Conservation (phyloP, 2,888 invertebrate species). For the Parnassius glacialis region DNA sequence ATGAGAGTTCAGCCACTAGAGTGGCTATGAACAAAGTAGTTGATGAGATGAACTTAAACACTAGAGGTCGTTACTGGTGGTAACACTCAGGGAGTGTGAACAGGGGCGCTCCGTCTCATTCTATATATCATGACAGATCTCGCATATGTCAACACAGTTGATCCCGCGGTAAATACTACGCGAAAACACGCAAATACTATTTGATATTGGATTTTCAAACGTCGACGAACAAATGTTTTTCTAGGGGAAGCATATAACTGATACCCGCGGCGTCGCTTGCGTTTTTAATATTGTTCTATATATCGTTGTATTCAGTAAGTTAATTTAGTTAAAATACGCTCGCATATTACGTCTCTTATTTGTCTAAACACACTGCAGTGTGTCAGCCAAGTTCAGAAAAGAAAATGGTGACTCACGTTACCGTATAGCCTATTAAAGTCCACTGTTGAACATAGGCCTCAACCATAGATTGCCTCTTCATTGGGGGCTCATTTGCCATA, state of each 20-base stretch:
- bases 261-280: neutral
- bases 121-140: conserved; percentile 60
- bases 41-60: conserved; percentile 62
- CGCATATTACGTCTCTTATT: no score
- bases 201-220: conserved; percentile 60
- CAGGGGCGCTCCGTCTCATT: conserved; percentile 36
- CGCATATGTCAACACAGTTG: conserved; percentile 55
- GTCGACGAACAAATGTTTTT: conserved; percentile 40
- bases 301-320: no score
- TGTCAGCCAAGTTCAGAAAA: no score
- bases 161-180: conserved; percentile 70
- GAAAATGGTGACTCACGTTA: no score
- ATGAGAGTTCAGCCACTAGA: conserved; percentile 67
- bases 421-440: no score
- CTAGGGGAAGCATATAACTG: conserved; percentile 30
- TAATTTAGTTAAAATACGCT: no score
- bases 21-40: conserved; percentile 71
- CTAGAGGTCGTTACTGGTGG: conserved; percentile 51
- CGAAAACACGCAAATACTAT: conserved; percentile 65
- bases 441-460: no score
- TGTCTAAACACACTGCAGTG: no score
- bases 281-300: neutral
- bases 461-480: no score
- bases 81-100: conserved; percentile 70
- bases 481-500: no score